These are phyloP conservation scores for Spodoptera picta DNA, from an alignment of 2,888 invertebrate genomes.

Conservation along the genomic window DNA sequence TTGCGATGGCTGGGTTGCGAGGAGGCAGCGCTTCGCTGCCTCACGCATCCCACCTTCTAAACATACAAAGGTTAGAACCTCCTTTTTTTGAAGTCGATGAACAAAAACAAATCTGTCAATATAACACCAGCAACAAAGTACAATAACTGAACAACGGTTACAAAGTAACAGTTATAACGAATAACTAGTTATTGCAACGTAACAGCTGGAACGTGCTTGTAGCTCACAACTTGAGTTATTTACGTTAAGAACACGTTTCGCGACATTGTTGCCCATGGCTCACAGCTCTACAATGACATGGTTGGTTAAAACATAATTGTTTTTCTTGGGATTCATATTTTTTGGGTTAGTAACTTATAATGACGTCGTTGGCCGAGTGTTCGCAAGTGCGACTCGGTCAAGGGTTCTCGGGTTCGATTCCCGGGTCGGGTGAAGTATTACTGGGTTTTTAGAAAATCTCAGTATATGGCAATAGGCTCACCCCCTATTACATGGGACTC, in stretches of 20 bases:
- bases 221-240: conserved; percentile 24
- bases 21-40: too few relatives aligned
- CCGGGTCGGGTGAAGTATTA: too few relatives aligned
- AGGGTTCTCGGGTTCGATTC: too few relatives aligned
- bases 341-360: conserved; percentile 26
- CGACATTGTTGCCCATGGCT: conserved; percentile 28
- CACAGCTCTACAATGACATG: conserved; percentile 38
- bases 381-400: too few relatives aligned
- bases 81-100: too few relatives aligned
- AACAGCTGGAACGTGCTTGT: conserved; percentile 43
- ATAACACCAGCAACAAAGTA: neutral
- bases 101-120: too few relatives aligned
- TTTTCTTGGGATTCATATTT: conserved; percentile 31
- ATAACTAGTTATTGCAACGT: conserved; percentile 36
- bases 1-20: too few relatives aligned
- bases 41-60: too few relatives aligned
- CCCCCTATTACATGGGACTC: too few relatives aligned
- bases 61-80: too few relatives aligned
- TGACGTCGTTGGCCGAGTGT: neutral
- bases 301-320: conserved; percentile 27
- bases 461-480: too few relatives aligned
- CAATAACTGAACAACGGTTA: conserved; percentile 7
- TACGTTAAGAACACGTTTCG: conserved; percentile 39
- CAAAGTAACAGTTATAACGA: conserved; percentile 27
- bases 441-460: too few relatives aligned